phyloP scores from a whole-genome alignment of 2,113 vertebrate genomes.

The Micronycteris hirsuta region DNA sequence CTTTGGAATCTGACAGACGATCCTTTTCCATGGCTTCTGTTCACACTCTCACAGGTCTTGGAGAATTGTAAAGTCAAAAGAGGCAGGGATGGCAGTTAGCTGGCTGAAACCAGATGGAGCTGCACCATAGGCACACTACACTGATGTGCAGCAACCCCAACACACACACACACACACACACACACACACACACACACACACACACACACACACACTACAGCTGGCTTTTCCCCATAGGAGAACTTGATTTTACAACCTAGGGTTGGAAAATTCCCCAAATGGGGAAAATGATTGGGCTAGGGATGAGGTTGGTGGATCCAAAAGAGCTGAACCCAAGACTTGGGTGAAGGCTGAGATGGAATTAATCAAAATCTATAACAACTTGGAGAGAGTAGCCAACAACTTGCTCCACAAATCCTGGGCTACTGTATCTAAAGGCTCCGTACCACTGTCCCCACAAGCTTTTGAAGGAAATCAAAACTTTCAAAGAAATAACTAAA shows the following conservation, averaged over 20 bases:
- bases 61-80: slow-evolving; percentile 45
- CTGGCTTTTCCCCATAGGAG: not conserved
- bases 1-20: slow-evolving; percentile 37
- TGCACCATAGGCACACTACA: not conserved
- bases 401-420: not conserved
- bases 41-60: slow-evolving; percentile 40
- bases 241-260: slow-evolving; percentile 7
- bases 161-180: not conserved
- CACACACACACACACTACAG: not conserved
- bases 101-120: slow-evolving; percentile 7
- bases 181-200: not conserved
- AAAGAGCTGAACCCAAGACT: not conserved
- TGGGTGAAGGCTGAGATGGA: not conserved
- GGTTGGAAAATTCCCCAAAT: not conserved
- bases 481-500: slow-evolving; percentile 2
- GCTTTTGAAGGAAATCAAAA: not conserved
- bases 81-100: not conserved
- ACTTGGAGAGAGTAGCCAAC: not conserved
- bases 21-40: slow-evolving; percentile 50
- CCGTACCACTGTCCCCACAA: not conserved
- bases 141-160: not conserved
- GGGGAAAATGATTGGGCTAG: not conserved
- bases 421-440: not conserved
- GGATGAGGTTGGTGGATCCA: not conserved
- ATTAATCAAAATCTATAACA: not conserved